These are phyloP conservation scores for Lithosia quadra DNA, from an alignment of 2,888 invertebrate species.

Conservation along the genomic window DNA sequence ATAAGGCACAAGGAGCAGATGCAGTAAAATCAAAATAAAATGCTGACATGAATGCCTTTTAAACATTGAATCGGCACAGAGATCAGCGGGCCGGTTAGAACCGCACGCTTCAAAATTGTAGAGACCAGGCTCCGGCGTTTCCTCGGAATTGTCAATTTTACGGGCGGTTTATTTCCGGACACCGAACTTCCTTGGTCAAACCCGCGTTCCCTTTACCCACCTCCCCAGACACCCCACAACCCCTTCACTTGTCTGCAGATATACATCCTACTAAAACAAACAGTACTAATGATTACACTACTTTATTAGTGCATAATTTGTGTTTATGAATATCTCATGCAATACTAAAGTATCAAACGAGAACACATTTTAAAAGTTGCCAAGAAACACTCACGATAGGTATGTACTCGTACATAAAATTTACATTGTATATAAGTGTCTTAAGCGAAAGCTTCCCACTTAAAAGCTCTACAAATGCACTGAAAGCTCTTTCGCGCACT, in stretches of 20 bases:
- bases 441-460: constrained; percentile 87
- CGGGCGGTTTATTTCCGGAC: constrained; percentile 89
- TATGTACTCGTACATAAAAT: constrained; percentile 82
- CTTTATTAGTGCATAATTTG: constrained; percentile 22
- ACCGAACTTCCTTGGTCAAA: constrained; percentile 84
- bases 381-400: constrained; percentile 63
- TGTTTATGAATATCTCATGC: constrained; percentile 28
- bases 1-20: constrained; percentile 14
- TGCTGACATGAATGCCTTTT: constrained; percentile 57
- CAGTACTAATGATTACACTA: constrained; percentile 38
- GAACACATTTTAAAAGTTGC: constrained; percentile 41
- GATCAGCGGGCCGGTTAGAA: constrained; percentile 54
- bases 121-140: constrained; percentile 74
- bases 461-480: constrained; percentile 88
- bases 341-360: constrained; percentile 39
- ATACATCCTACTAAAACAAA: constrained; percentile 57
- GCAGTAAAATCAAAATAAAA: constrained; percentile 43
- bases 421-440: constrained; percentile 87
- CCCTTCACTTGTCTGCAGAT: constrained; percentile 68
- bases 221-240: constrained; percentile 61
- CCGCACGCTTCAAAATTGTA: constrained; percentile 76
- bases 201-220: constrained; percentile 63
- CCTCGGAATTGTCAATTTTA: constrained; percentile 90
- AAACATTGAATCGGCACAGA: constrained; percentile 54
- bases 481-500: constrained; percentile 88